Evolutionary conservation across 2,113 vertebrate genomes (phyloP).

Genomic region (Cyprichromis sp.): DNA sequence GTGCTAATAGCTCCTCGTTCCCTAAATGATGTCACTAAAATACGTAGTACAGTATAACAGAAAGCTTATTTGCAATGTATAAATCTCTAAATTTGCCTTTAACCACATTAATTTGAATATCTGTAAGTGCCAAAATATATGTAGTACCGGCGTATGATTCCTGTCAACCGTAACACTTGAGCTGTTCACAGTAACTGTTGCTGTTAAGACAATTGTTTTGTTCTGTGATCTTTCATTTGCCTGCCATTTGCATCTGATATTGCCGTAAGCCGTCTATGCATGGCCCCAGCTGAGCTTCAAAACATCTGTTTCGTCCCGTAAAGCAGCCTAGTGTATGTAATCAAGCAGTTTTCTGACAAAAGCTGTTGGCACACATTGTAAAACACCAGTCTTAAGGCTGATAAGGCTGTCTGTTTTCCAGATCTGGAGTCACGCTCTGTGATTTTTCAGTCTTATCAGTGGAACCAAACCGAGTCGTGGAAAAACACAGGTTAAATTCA

Average conservation of each 20-base stretch:
- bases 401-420: not conserved
- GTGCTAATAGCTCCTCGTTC: constrained; percentile 36
- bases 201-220: not conserved
- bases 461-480: not conserved
- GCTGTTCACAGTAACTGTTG: not conserved
- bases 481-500: not conserved
- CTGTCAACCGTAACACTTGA: not conserved
- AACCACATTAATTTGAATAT: not conserved
- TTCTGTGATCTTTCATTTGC: not conserved
- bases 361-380: not conserved
- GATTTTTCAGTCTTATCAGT: not conserved
- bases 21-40: not conserved
- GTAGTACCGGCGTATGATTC: not conserved
- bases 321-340: not conserved
- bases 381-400: not conserved
- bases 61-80: not conserved
- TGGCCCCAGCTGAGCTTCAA: not conserved
- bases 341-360: constrained; percentile 1
- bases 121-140: not conserved
- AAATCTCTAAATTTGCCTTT: not conserved
- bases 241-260: not conserved
- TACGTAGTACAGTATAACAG: not conserved
- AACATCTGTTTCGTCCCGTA: constrained; percentile 25
- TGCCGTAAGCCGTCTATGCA: not conserved
- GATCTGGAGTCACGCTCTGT: not conserved